Evolutionary conservation across 2,888 invertebrate genomes (phyloP), one percentile per base, ranked within the genome.

Genomic region (Resseliella maxima): DNA sequence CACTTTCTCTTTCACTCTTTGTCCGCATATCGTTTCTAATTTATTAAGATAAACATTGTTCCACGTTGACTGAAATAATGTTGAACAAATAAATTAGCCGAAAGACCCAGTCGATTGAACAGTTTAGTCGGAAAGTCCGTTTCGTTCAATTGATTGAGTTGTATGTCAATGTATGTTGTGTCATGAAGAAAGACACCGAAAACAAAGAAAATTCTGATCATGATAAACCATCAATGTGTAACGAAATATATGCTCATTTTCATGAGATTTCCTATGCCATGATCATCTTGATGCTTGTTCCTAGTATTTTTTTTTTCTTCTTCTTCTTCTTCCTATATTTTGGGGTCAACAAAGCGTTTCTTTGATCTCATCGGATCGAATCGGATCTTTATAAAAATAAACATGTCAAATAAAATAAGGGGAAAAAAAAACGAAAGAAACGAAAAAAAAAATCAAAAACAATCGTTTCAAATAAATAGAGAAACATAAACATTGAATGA

Each of bases 321-420:
- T 50, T 10, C 15, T n/a, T 59, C 24, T 6, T 59, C 24, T 59
- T 24, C 24, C 24, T 72, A 1, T 72, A 15, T 72, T 31, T 31
- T 72, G 31, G n/a, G n/a, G 35, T 72, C 72, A 72, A 31, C 35
- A 31, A 31, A 72, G 59, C 31, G 72, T 35, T 31, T 12, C 72
- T 35, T 72, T 35, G 59, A 59, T 59, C 24, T 59, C 41, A 50
- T n/a, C n/a, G n/a, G n/a, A n/a, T n/a, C n/a, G n/a, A n/a, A n/a
- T n/a, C n/a, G n/a, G n/a, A n/a, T n/a, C n/a, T n/a, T n/a, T n/a
- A n/a, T 12, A 41, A 41, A 8, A 41, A 41, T 41, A 41, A 50
- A 50, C 46, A 50, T 50, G 46, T 50, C 46, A 50, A n/a, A n/a
- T n/a, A n/a, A n/a, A n/a, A n/a, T n/a, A n/a, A n/a, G n/a, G n/a